A percentile compares a stretch with the other conserved stretches of the same genome.
phyloP scores from a whole-genome alignment of 2,113 vertebrate species.

The Phaethon lepturus region DNA sequence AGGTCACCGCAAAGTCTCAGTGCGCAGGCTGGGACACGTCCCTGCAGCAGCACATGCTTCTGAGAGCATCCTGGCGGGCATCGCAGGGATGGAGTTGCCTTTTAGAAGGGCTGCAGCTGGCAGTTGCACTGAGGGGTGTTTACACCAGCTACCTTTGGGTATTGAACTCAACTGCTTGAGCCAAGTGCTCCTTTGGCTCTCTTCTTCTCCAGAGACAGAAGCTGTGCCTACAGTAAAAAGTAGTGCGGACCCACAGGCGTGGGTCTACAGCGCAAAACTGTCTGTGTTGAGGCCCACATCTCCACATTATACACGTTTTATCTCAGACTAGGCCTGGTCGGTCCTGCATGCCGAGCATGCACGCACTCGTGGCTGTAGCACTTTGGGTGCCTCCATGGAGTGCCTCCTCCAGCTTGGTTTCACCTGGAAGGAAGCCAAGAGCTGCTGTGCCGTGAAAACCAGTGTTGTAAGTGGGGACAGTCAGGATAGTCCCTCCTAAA shows the following conservation, averaged over 20 bases:
- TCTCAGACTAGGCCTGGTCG: background rate
- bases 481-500: background rate
- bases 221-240: fast-evolving
- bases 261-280: background rate
- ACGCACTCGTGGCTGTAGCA: fast-evolving
- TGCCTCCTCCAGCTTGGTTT: background rate
- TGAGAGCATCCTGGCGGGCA: background rate
- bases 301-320: background rate
- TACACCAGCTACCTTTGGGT: background rate
- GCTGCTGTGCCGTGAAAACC: background rate
- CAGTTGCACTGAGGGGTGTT: background rate
- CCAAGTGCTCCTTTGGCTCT: background rate
- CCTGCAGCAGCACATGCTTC: background rate
- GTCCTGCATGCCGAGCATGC: fast-evolving
- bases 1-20: fast-evolving
- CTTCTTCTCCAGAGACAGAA: background rate
- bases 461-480: background rate
- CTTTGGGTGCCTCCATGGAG: background rate
- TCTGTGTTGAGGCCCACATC: background rate
- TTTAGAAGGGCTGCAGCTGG: background rate
- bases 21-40: background rate
- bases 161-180: background rate
- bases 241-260: fast-evolving
- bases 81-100: fast-evolving
- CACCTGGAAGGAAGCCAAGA: background rate